Evolutionary conservation across 2,888 invertebrate species (phyloP).

Genomic region (Sminthurides aquaticus): DNA sequence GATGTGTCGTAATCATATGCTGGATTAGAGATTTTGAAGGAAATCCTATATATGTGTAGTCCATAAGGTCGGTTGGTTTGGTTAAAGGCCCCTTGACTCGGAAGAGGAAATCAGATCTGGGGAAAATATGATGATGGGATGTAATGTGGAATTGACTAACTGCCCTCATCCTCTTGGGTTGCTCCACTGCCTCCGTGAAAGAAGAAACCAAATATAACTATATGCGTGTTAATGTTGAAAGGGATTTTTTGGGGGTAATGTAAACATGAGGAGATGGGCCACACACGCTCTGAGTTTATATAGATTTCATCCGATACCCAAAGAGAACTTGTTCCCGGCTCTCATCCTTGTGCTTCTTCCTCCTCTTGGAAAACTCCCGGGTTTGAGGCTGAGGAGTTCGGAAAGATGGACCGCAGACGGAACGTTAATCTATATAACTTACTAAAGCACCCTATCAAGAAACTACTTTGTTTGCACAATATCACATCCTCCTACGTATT

Average conservation of each 20-base stretch:
- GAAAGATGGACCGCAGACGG: background rate
- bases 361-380: background rate
- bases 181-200: slow-evolving; percentile 17
- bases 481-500: no score
- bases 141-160: background rate
- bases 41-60: no score
- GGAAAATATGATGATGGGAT: background rate
- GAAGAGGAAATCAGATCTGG: background rate
- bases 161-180: background rate
- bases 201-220: slow-evolving; percentile 37
- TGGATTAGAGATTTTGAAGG: no score
- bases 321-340: no score
- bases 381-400: background rate
- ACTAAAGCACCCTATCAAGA: background rate
- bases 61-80: no score
- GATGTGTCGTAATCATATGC: background rate
- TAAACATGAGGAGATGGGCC: slow-evolving; percentile 36
- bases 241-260: slow-evolving; percentile 24
- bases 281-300: slow-evolving; percentile 33
- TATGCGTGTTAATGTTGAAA: slow-evolving; percentile 22
- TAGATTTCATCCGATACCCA: background rate
- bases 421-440: background rate
- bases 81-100: no score
- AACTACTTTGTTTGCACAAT: background rate
- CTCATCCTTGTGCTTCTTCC: no score